Conservation (phyloP, 1,140 invertebrate genomes). For the Neodiprion fabricii region DNA sequence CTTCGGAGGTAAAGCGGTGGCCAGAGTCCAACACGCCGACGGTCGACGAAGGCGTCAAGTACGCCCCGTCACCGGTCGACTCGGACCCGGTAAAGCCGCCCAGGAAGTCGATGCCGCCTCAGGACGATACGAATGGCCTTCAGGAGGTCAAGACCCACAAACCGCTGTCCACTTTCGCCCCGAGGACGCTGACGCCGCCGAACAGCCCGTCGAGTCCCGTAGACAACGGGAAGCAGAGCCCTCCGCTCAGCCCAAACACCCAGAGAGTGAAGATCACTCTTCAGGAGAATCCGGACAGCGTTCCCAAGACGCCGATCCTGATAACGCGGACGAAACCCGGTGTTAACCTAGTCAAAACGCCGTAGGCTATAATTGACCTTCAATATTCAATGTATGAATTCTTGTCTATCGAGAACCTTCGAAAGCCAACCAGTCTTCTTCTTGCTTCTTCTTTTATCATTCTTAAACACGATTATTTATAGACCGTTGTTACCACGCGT, state of each 20-base stretch:
- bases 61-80: neutral
- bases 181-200: neutral
- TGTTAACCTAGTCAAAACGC: conserved; percentile 57
- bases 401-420: conserved; percentile 36
- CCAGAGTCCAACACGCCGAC: conserved; percentile 21
- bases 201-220: conserved; percentile 10
- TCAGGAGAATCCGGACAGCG: conserved; percentile 58
- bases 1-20: conserved; percentile 29
- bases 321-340: conserved; percentile 54
- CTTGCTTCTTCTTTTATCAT: too few species aligned
- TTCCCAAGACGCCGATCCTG: conserved; percentile 58
- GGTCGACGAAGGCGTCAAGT: conserved; percentile 8
- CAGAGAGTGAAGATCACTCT: conserved; percentile 58
- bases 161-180: conserved; percentile 16
- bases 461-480: neutral
- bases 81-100: conserved; percentile 52
- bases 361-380: conserved; percentile 23
- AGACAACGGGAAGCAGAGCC: conserved; percentile 30
- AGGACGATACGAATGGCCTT: conserved; percentile 32
- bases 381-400: conserved; percentile 9
- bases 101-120: conserved; percentile 39
- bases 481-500: neutral
- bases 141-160: conserved; percentile 21
- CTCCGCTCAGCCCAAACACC: conserved; percentile 51
- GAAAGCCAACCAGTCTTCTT: conserved; percentile 40